phyloP scores from a whole-genome alignment of 2,888 invertebrate genomes.

The Chalcis sispes region DNA sequence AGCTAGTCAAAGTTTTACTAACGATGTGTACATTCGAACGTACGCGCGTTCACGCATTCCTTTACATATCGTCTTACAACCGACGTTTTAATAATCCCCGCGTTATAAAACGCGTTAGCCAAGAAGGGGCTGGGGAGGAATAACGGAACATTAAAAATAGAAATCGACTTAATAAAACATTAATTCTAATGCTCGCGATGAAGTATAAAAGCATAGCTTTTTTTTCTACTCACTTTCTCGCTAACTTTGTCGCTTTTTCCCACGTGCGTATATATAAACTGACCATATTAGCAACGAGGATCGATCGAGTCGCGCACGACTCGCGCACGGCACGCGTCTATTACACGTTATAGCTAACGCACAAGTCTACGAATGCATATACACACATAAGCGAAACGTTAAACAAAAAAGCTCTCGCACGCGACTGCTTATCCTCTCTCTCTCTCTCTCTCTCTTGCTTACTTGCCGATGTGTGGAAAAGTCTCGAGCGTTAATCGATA shows the following conservation, averaged over 20 bases:
- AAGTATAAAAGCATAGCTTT: neutral
- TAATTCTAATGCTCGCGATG: conserved; percentile 23
- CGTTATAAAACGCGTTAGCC: too few relatives aligned
- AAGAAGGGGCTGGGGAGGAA: too few relatives aligned
- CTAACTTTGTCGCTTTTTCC: neutral
- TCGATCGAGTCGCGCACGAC: conserved; percentile 30
- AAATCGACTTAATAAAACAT: conserved; percentile 4
- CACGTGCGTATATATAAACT: neutral
- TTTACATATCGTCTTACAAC: conserved; percentile 28
- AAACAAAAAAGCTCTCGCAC: conserved; percentile 22
- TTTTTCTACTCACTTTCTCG: neutral
- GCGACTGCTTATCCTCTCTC: neutral
- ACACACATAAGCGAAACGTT: too few relatives aligned
- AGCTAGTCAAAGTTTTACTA: neutral
- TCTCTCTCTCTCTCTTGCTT: too few relatives aligned
- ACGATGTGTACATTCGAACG: neutral
- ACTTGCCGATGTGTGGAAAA: too few relatives aligned
- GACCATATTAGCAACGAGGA: neutral
- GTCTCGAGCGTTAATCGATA: conserved; percentile 30
- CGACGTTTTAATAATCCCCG: conserved; percentile 27
- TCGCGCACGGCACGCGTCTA: too few relatives aligned
- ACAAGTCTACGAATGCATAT: neutral
- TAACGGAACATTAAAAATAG: conserved; percentile 16
- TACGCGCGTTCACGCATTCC: neutral
- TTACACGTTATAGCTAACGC: too few relatives aligned